Percentiles rank a stretch among this genome's conserved stretches.
Conservation (phyloP, 2,888 invertebrate species). For the Chaitophorus viminalis region DNA sequence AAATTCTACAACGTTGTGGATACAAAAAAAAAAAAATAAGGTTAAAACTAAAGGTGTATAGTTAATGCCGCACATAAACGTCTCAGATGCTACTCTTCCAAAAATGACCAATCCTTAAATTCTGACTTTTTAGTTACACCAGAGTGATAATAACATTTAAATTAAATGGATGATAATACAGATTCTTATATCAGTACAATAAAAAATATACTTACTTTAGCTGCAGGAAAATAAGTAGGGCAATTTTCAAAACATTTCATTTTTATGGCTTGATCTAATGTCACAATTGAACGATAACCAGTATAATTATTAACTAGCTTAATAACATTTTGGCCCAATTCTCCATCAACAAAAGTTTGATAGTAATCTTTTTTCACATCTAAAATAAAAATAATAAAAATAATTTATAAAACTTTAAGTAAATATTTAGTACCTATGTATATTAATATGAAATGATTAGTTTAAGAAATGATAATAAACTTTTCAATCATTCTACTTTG, state of each 20-base stretch:
- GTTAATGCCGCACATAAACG: too few species aligned
- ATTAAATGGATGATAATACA: too few species aligned
- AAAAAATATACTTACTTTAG: background rate
- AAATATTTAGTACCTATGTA: background rate
- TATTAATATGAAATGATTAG: background rate
- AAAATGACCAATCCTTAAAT: too few species aligned
- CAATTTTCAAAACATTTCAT: slow-evolving; percentile 53
- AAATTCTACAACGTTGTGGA: too few species aligned
- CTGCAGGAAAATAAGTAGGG: slow-evolving; percentile 17
- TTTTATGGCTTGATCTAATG: slow-evolving; percentile 55
- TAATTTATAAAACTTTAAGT: background rate
- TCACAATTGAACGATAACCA: slow-evolving; percentile 57
- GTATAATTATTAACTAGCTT: slow-evolving; percentile 26
- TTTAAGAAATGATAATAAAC: background rate
- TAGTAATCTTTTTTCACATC: slow-evolving; percentile 65
- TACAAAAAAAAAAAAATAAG: too few species aligned
- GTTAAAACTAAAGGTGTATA: too few species aligned
- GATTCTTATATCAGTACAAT: background rate
- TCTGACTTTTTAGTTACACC: too few species aligned
- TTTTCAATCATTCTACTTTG: background rate
- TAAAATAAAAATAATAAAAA: slow-evolving; percentile 51
- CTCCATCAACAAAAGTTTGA: slow-evolving; percentile 55
- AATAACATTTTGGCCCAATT: slow-evolving; percentile 45
- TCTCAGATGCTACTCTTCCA: too few species aligned
- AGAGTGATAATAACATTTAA: background rate